Evolutionary conservation across 2,888 invertebrate species (phyloP), one percentile per base, ranked within the genome.

Genomic region (Atethmia centrago): DNA sequence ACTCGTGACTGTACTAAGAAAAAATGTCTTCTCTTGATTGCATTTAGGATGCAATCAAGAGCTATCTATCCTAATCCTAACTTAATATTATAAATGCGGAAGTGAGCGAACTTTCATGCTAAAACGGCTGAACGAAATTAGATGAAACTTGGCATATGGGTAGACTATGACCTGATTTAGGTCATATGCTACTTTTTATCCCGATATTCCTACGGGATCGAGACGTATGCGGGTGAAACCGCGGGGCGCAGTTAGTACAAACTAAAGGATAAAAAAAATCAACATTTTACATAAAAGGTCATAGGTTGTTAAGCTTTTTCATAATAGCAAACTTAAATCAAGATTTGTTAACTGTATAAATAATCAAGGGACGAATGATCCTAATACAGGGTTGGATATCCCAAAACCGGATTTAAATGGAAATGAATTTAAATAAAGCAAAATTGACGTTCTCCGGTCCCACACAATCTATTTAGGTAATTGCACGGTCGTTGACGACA

Each of bases 401-500:
- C 82, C 58, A 40, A 76, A 64, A 69, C 70, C 71, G 56, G 68
- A 83, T 83, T 45, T 28, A 64, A 76, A 72, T 73, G 67, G 56
- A 83, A 80, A 80, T 83, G 25, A 73, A 81, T 77, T 84, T 77
- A 78, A 85, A 86, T 82, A 86, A 79, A 79, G 70, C 74, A 69
- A 73, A 79, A 73, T 84, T 77, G 65, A 36, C 82, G 66, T 64
- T n/a, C 72, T 75, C 51, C 45, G 70, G 63, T 74, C 78, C 79
- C 77, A 70, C 77, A 80, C 71, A 85, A 85, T 85, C 83, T 85
- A 85, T 82, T 87, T 82, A 85, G 68, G 77, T 85, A 87, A 85
- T 85, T 87, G 87, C 74, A 77, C 74, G 87, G 80, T 85, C 80
- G 87, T 85, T 87, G 87, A 85, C 85, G 68, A 77, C 71, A 83